Evolutionary conservation across 2,888 invertebrate species (phyloP), one percentile per base, ranked within the genome.

Genomic region (Drosophila aldrichi): DNA sequence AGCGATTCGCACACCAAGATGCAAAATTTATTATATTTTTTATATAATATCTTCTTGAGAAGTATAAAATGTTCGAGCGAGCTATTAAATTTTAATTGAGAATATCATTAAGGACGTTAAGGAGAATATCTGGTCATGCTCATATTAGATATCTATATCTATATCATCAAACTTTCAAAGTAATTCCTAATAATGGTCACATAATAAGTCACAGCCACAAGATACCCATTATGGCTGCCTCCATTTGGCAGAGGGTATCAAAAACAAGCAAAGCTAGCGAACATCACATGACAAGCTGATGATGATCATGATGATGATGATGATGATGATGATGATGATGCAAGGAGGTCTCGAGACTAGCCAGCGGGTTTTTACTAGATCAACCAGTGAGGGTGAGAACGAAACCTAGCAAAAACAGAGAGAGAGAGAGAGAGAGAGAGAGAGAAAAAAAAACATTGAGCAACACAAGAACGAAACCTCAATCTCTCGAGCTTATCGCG

Each of bases 211-310:
- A 16, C 14, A 29, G 22, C 3, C 20, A 0, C 12, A 22, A 14
- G 22, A 44, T 34, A 44, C 57, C 22, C 34, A 2, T 14, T 22
- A 8, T 44, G 16, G 1, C 14, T 14, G 16, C 0, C 12, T 8
- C 25, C 10, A 3, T 29, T 10, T 16, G 10, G 3, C 48, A 38
- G 6, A 46, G 60, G 46, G 60, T 46, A 36, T 48, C 32, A 46
- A 44, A 51, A 51, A 72, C 25, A 55, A 59, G 56, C 60, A 64
- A 48, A 8, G 34, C 36, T 54, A 66, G 29, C 74, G 67, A 73
- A 82, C 89, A 88, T 89, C 82, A 87, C 79, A 87, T 84, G 82
- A 87, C 82, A 83, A 65, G 78, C 81, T 65, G 74, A 46, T 32
- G 46, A 36, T 38, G 57, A 56, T 25, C 22, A 38, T 25, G n/a